A percentile compares a stretch with the other conserved stretches of the same genome.
Evolutionary conservation across 2,113 vertebrate genomes (phyloP).

Genomic region (Acanthisitta chloris): DNA sequence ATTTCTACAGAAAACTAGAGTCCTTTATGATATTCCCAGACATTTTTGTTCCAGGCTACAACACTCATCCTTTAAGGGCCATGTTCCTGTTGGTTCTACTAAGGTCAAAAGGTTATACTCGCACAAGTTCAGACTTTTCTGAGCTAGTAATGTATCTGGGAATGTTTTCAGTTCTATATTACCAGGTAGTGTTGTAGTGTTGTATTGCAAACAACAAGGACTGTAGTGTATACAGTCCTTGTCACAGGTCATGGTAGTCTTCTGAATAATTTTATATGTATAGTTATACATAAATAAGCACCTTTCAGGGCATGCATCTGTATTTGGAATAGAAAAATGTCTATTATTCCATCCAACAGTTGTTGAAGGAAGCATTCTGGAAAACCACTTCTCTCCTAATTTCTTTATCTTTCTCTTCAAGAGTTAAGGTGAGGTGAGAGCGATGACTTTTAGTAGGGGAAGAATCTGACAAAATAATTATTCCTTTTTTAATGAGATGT

Average conservation of each 20-base stretch:
- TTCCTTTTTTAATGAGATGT: not conserved
- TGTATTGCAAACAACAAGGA: too few species aligned
- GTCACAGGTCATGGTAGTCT: not conserved
- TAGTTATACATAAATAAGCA: not conserved
- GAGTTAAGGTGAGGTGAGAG: not conserved
- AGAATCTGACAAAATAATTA: not conserved
- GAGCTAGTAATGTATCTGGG: rapidly evolving
- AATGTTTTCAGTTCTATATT: not conserved
- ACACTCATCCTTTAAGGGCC: not conserved
- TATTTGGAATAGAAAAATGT: not conserved
- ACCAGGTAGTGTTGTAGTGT: rapidly evolving
- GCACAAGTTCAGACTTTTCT: not conserved
- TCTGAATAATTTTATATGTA: not conserved
- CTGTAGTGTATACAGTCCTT: rapidly evolving
- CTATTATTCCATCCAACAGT: not conserved
- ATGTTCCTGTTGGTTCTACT: not conserved
- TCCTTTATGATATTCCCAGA: not conserved
- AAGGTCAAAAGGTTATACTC: not conserved
- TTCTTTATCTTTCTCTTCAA: not conserved
- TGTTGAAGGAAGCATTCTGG: not conserved
- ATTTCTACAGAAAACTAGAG: not conserved
- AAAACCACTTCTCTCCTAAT: not conserved
- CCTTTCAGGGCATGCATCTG: not conserved
- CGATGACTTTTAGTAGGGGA: not conserved
- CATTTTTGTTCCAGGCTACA: not conserved